Conservation (phyloP, 2,113 vertebrate species). For the Solea solea region DNA sequence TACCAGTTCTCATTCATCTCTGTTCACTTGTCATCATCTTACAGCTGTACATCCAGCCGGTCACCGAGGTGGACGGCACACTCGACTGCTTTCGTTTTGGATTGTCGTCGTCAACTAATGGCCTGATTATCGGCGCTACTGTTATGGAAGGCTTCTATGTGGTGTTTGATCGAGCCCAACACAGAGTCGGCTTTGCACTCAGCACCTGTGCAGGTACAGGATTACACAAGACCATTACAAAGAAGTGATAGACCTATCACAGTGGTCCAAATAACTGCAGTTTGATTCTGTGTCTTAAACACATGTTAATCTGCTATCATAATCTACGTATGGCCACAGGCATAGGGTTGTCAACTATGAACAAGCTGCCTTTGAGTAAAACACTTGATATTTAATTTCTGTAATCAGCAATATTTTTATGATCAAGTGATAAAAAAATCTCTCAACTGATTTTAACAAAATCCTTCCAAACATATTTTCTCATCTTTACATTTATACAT, state of each 20-base stretch:
- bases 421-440: no score
- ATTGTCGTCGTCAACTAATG: conserved; percentile 88
- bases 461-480: no score
- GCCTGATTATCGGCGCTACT: conserved; percentile 93
- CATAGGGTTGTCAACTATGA: not conserved
- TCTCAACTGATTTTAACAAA: no score
- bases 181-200: conserved; percentile 90
- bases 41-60: conserved; percentile 94
- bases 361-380: not conserved
- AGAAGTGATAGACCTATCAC: not conserved
- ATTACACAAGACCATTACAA: not conserved
- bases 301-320: no score
- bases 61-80: conserved; percentile 83
- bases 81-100: conserved; percentile 93
- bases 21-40: not conserved
- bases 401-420: no score
- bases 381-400: not conserved
- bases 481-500: no score
- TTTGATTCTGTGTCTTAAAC: no score
- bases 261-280: no score
- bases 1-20: not conserved
- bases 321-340: not conserved
- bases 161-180: conserved; percentile 89
- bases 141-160: conserved; percentile 99
- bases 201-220: conserved; percentile 91